Base-by-base conservation (phyloP, 2,888 invertebrate species). In the Theretra japonica region DNA sequence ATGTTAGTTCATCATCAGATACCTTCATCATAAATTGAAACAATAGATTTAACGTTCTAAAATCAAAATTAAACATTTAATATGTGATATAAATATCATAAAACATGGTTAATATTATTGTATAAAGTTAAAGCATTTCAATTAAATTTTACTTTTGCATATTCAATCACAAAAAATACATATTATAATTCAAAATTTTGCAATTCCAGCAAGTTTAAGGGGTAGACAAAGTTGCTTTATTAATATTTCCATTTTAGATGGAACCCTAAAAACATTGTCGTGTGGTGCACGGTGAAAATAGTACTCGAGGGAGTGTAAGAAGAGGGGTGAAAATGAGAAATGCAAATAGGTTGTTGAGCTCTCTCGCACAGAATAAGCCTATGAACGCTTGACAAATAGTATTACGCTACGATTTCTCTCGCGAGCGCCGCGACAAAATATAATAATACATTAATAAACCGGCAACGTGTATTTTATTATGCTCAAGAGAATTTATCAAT, bases 291-390 rank as follows among this genome's bases (percentile, higher is more conserved):
- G 87, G 84, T 86, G 88, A 86, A 90, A 89, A 91, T 91, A 88
- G 87, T 86, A 83, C 90, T 81, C 88, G 77, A 80, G 88, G 86
- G 90, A 88, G 79, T 82, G 82, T 84, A 85, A 85, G 85, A 85
- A 82, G 88, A 86, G 89, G 90, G 91, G 88, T 84, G 90, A 87
- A 92, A 92, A 93, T 93, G 91, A 91, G 91, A 93, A 90, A 92
- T 93, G 92, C 90, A 93, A 93, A 93, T 93, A 89, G 84, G 87
- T 85, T 87, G 88, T 88, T 88, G 89, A 90, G 88, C 85, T 86
- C 85, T 83, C 84, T 82, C 82, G 82, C 82, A 78, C 81, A 81
- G 85, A 89, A 88, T 90, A 90, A 90, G 88, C 89, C 88, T 85
- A 88, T 87, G 88, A 91, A 87, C 84, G 86, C 83, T 83, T 89